Evolutionary conservation across 2,113 vertebrate species (phyloP), one percentile per base, ranked within the genome.

Genomic region (Ellobius talpinus): DNA sequence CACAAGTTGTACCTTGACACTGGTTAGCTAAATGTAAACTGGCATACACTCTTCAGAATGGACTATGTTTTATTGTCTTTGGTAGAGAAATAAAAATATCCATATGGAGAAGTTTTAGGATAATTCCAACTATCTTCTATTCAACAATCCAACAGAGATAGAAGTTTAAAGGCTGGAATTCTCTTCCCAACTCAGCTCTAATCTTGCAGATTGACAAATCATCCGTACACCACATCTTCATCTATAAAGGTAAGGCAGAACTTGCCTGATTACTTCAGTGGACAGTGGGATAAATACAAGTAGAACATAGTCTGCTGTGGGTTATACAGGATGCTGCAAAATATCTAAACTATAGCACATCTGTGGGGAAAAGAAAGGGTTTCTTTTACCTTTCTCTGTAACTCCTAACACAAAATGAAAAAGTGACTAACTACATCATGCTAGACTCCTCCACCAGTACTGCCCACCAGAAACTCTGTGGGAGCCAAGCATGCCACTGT

Each of bases 11-110:
- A 47, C 19, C 70, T 94, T 87, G 36, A 87, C 42, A 58, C 0
- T 36, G 29, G 65, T 47, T 58, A 29, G 24, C 55, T 4, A 33
- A 2, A 77, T 47, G 65, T 36, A 79, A 3, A 23, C 78, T 88
- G 24, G 61, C 52, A 45, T 1, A 61, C 19, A 58, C 55, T 45
- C 55, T 93, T 89, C 55, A 50, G 79, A 91, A 55, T 24, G 19
- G 31, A 86, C 33, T 45, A 23, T 61, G 8, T 33, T 76, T 81
- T 55, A 29, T 89, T 73, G n/a, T 77, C 61, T 84, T 52, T 76
- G n/a, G 14, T 63, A 89, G 0, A 66, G 74, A 89, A 95, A 70
- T 29, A 94, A 70, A 93, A 87, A 33, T 42, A 36, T 89, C 90
- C 86, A 87, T 90, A 73, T 9, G 4, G 55, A 61, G 45, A 73